phyloP scores from a whole-genome alignment of 2,113 vertebrate species.

The Sturnus vulgaris region DNA sequence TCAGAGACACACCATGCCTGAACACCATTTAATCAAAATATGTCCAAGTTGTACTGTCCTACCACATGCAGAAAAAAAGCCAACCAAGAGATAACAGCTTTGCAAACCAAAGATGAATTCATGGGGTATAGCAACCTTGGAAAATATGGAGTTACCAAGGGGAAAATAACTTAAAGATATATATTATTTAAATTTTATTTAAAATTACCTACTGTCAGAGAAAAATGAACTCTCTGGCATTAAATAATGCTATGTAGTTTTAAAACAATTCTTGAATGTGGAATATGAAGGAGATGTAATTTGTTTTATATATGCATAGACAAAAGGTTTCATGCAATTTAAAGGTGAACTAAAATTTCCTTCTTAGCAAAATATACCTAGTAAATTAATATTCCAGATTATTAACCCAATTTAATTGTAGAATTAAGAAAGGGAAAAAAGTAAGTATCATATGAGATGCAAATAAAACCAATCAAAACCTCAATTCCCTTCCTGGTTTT shows the following conservation, averaged over 20 bases:
- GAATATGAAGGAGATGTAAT: slow-evolving; percentile 16
- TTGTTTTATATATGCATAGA: background rate
- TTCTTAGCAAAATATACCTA: slow-evolving; percentile 36
- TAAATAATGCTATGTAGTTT: slow-evolving; percentile 52
- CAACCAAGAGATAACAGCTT: background rate
- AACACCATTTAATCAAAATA: background rate
- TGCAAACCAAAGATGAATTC: slow-evolving; percentile 4
- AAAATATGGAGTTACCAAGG: slow-evolving; percentile 24
- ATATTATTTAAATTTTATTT: slow-evolving; percentile 25
- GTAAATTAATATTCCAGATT: slow-evolving; percentile 42
- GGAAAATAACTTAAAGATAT: background rate
- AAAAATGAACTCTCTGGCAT: slow-evolving; percentile 28
- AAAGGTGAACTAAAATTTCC: slow-evolving; percentile 27
- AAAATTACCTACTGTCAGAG: slow-evolving; percentile 27
- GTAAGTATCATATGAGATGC: background rate
- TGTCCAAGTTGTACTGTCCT: background rate
- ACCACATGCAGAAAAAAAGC: background rate
- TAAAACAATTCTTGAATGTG: slow-evolving; percentile 41
- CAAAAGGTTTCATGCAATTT: slow-evolving; percentile 15
- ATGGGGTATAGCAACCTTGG: background rate
- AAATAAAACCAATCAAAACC: background rate
- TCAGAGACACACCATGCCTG: accelerated
- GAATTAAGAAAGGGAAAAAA: background rate
- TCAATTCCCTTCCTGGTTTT: slow-evolving; percentile 5
- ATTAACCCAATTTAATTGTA: background rate